Base-by-base conservation (phyloP, 2,888 invertebrate species). In the Craniophora ligustri region DNA sequence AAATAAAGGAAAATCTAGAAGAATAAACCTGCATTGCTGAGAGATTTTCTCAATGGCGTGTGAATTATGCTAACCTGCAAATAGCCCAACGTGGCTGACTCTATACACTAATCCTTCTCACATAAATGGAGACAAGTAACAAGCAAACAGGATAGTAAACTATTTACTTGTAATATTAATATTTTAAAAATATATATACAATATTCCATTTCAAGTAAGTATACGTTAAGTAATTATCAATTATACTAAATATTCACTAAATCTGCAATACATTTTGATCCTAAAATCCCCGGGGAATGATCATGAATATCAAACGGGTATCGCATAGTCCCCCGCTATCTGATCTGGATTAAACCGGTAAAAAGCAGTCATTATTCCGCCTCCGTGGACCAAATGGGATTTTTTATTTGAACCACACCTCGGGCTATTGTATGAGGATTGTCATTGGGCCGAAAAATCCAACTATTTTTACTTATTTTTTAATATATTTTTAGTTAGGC, bases 301-400 rank as follows among this genome's bases (percentile, higher is more conserved):
- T 84, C 88, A 91, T 92, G 91, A 91, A 92, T 91, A 91, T 89
- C 88, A 87, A 91, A 91, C 87, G 81, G 74, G 82, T 85, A 86
- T 88, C 85, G 79, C 81, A 86, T 86, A 84, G 63, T 63, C 78
- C 70, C 69, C 64, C 78, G 82, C 80, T 88, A 91, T 92, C 91
- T 88, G 91, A 92, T 91, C 88, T 83, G 88, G 89, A 91, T 92
- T 92, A 91, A 76, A 68, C 84, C 85, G 79, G 89, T 91, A 92
- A 92, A 92, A 92, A 91, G 89, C 88, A 78, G 85, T 91, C 82
- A 91, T 92, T 92, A 92, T 92, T 92, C 89, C 90, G 89, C 89
- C 85, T 88, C 83, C 72, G 76, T 85, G 82, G 77, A 42, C 60
- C 55, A 79, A 88, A 91, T 87, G 81, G 83, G 91, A 91, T 91